Conservation (phyloP, 2,113 vertebrate genomes). For the Synchiropus splendidus region DNA sequence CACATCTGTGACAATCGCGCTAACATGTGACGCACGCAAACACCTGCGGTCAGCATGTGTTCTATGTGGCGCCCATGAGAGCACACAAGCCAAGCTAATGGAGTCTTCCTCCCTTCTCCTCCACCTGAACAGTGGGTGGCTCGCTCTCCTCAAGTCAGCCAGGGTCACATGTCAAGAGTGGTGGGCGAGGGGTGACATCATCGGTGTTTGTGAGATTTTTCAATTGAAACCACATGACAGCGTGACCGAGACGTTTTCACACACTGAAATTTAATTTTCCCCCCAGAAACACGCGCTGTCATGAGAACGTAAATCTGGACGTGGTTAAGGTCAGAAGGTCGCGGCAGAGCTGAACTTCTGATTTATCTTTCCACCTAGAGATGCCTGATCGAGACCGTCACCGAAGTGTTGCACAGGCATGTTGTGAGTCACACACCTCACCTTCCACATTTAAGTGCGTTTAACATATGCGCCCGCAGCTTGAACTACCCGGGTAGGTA, state of each 20-base stretch:
- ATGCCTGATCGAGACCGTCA: too few species aligned
- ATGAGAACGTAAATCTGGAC: conserved; percentile 48
- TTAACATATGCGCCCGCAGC: too few species aligned
- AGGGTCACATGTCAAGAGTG: conserved; percentile 20
- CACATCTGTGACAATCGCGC: conserved; percentile 12
- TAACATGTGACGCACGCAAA: too few species aligned
- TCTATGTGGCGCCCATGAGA: conserved; percentile 11
- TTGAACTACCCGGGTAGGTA: too few species aligned
- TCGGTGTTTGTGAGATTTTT: too few species aligned
- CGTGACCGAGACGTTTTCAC: conserved; percentile 28
- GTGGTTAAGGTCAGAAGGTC: conserved; percentile 47
- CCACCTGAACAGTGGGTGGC: too few species aligned
- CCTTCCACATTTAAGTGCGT: too few species aligned
- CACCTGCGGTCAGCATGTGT: not conserved
- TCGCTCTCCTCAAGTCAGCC: conserved; percentile 22
- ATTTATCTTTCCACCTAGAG: too few species aligned
- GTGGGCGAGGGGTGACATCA: too few species aligned
- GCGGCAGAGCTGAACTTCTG: conserved; percentile 30
- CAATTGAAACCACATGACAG: conserved; percentile 47
- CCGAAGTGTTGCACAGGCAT: too few species aligned
- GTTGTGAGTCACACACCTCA: too few species aligned
- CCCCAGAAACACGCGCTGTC: conserved; percentile 45
- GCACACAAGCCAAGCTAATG: conserved; percentile 27
- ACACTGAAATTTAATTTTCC: conserved; percentile 55
- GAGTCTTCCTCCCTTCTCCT: conserved; percentile 9